Evolutionary conservation across 2,797 vertebrate genomes (phyloP), one percentile per base, ranked within the genome.

Genomic region (Muraenolepis orangiensis): DNA sequence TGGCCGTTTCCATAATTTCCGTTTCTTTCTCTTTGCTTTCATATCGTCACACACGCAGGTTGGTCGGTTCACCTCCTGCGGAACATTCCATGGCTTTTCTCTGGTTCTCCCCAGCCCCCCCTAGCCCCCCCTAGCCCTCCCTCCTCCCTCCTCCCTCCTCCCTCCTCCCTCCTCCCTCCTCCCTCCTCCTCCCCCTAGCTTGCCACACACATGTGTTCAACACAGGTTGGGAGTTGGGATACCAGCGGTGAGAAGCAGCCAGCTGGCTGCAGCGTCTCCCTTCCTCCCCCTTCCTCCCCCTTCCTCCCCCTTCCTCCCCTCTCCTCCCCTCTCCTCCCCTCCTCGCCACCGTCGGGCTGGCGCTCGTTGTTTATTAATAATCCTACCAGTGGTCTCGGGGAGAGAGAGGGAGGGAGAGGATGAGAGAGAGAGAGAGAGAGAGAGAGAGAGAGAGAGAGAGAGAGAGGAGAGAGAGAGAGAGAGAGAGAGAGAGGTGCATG

Each of bases 301-400:
- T 78, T 72, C 76, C 77, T 75, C 75, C 57, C 8, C 57, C 71
- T n/a, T 80, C 67, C 76, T 78, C 72, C 75, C 75, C 74, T 31
- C 13, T 28, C 26, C 57, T 26, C 23, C n/a, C n/a, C n/a, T n/a
- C n/a, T 80, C 67, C 76, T 78, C 72, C 75, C 75, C 74, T 31
- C 13, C 66, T 61, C 57, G 11, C 23, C n/a, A 11, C 76, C 76
- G 78, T 83, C 81, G 81, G 89, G 88, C 78, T 84, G 83, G 80
- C 78, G 86, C 91, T 93, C 78, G 86, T 91, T 93, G 88, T 92
- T 89, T 89, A 91, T 93, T 89, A 89, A 90, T 84, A 89, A 88
- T 85, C 84, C 84, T 61, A 61, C 57, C 86, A 86, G 74, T 71
- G 81, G 84, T 79, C 79, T 85, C 73, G 46, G 78, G 77, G 74